Percentiles rank a stretch among this genome's conserved stretches.
These are phyloP conservation scores for Noctua pronuba DNA, from an alignment of 2,888 invertebrate species.

Conservation along the genomic window DNA sequence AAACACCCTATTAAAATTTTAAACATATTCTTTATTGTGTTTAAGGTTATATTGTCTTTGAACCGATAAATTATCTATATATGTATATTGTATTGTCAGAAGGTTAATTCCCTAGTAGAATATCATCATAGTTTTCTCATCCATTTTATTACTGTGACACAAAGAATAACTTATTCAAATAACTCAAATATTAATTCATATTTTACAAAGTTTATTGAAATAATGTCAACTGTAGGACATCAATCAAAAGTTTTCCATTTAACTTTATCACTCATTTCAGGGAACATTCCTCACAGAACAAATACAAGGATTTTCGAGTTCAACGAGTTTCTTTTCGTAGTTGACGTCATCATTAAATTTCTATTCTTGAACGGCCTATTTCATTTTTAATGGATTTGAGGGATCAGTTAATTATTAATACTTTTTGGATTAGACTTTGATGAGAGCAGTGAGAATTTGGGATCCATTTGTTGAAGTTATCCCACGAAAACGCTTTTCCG, in stretches of 20 bases:
- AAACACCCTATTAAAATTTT: background rate
- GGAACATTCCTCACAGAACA: constrained; percentile 49
- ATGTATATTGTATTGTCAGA: background rate
- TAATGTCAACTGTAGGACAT: constrained; percentile 55
- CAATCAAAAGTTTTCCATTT: constrained; percentile 65
- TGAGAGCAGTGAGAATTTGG: background rate
- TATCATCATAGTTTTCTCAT: background rate
- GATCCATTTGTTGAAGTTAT: background rate
- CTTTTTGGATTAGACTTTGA: background rate
- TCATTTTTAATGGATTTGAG: background rate
- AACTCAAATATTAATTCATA: constrained; percentile 48
- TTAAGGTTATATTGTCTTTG: background rate
- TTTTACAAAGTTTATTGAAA: constrained; percentile 45
- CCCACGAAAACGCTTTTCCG: background rate
- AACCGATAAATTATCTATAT: background rate
- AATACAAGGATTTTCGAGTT: constrained; percentile 46
- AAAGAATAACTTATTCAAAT: constrained; percentile 18
- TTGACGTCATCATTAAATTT: constrained; percentile 37
- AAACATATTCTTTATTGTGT: background rate
- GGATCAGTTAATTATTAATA: background rate
- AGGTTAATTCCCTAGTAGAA: background rate
- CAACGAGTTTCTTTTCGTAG: constrained; percentile 9
- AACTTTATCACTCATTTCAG: constrained; percentile 55
- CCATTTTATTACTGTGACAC: constrained; percentile 1
- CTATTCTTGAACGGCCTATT: constrained; percentile 3